Conservation (phyloP, 2,888 invertebrate genomes). For the Campoplex capitator region DNA sequence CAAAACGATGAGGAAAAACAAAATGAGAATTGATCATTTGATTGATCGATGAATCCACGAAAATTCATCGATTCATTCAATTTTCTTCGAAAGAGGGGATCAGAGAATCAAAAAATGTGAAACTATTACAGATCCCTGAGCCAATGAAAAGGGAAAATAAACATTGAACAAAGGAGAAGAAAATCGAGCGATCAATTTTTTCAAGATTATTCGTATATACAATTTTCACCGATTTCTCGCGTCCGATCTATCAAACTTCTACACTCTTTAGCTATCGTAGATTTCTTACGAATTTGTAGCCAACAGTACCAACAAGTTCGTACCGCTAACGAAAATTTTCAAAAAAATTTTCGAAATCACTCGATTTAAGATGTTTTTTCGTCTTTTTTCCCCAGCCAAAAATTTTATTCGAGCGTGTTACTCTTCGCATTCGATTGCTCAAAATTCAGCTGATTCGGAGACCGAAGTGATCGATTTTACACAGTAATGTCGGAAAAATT, state of each 20-base stretch:
- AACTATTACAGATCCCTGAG: neutral
- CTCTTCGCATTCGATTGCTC: neutral
- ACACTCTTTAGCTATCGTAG: conserved; percentile 44
- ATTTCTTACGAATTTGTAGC: conserved; percentile 58
- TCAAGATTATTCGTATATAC: conserved; percentile 39
- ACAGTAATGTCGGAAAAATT: neutral
- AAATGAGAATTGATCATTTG: neutral
- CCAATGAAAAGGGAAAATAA: neutral
- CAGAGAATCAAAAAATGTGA: neutral
- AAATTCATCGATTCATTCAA: neutral
- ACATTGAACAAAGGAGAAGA: conserved; percentile 10
- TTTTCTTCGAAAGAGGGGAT: neutral
- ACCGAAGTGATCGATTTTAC: neutral
- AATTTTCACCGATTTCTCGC: conserved; percentile 45
- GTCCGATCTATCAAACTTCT: conserved; percentile 24
- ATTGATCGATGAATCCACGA: neutral
- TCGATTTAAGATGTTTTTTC: neutral
- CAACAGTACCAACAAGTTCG: conserved; percentile 1
- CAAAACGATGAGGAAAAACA: conserved; percentile 4
- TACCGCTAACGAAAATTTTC: neutral
- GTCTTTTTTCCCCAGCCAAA: neutral
- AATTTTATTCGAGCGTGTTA: neutral
- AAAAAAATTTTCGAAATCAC: neutral
- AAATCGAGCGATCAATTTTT: conserved; percentile 22
- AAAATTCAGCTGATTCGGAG: neutral